Evolutionary conservation across 2,797 vertebrate genomes (phyloP).

Genomic region (Phyllotis vaccarum): DNA sequence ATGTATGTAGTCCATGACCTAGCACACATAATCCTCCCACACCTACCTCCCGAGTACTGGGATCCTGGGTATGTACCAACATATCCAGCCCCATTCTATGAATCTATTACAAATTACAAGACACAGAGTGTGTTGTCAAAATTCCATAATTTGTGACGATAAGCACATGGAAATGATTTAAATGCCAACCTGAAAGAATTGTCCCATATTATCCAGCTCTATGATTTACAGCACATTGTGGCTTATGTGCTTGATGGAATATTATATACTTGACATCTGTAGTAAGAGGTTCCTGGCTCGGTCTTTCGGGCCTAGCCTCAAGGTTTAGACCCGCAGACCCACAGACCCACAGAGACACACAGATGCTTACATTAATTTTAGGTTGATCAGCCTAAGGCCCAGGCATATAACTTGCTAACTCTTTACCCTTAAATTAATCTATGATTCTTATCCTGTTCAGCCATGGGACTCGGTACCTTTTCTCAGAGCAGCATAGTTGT

Average conservation of each 20-base stretch:
- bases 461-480: too few relatives aligned
- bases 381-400: too few relatives aligned
- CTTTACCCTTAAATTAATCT: too few relatives aligned
- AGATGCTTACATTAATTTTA: too few relatives aligned
- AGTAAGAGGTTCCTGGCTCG: too few relatives aligned
- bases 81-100: neutral
- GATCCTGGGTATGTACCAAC: neutral
- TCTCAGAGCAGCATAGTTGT: too few relatives aligned
- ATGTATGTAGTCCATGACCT: neutral
- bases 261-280: neutral
- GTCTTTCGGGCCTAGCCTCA: too few relatives aligned
- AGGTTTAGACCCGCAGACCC: too few relatives aligned
- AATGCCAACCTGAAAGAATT: neutral
- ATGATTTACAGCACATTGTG: neutral
- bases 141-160: neutral
- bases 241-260: neutral
- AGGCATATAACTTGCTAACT: too few relatives aligned
- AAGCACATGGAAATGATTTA: constrained; percentile 5
- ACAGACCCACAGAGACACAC: too few relatives aligned
- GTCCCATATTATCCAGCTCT: neutral
- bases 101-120: constrained; percentile 21
- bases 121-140: neutral
- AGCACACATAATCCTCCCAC: neutral
- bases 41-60: neutral
- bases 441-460: too few relatives aligned